phyloP scores from a whole-genome alignment of 2,113 vertebrate genomes.

The Callionymus lyra region DNA sequence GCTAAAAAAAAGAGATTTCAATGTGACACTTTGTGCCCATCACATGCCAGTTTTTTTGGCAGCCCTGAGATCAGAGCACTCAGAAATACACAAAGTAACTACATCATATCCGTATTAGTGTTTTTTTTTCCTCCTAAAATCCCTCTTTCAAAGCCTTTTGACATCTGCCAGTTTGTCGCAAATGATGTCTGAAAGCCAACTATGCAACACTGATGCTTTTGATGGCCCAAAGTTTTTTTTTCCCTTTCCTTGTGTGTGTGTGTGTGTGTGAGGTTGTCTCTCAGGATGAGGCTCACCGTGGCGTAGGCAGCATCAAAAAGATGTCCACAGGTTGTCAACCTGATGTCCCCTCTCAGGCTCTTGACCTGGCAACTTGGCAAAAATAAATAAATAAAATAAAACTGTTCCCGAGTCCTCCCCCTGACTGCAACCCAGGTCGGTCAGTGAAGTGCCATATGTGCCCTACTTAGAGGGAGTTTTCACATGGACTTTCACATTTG shows the following conservation, averaged over 20 bases:
- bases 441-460: slow-evolving; percentile 33
- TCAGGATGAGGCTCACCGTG: slow-evolving; percentile 45
- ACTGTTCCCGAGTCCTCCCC: no score
- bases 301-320: slow-evolving; percentile 46
- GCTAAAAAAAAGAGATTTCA: no score
- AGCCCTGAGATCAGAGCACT: slow-evolving; percentile 41
- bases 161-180: slow-evolving; percentile 62
- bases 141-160: slow-evolving; percentile 59
- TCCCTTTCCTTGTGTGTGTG: slow-evolving; percentile 20
- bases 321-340: slow-evolving; percentile 55
- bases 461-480: slow-evolving; percentile 24
- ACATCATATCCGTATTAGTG: slow-evolving; percentile 57
- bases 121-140: slow-evolving; percentile 41
- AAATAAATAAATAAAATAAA: no score
- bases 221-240: slow-evolving; percentile 43
- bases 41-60: slow-evolving; percentile 44
- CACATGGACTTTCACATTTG: no score
- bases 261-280: slow-evolving; percentile 19
- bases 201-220: slow-evolving; percentile 41
- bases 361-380: slow-evolving; percentile 14
- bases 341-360: slow-evolving; percentile 35
- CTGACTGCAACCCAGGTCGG: slow-evolving; percentile 1
- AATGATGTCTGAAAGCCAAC: slow-evolving; percentile 57
- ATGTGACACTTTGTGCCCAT: slow-evolving; percentile 12
- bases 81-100: slow-evolving; percentile 54